phyloP scores from a whole-genome alignment of 1,140 invertebrate genomes.

The Sycophaga agraensis region DNA sequence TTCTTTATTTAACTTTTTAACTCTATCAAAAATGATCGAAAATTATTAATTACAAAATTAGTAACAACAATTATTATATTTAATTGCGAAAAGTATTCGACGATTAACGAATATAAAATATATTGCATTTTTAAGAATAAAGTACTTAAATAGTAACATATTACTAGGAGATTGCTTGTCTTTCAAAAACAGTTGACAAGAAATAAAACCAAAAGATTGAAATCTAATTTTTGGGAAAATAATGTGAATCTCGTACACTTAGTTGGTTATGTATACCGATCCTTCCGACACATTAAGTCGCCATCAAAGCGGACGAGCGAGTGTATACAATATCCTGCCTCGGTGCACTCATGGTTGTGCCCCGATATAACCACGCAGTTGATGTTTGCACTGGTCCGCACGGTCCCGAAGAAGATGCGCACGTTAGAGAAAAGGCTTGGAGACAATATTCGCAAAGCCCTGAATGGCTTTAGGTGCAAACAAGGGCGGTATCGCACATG shows the following conservation, averaged over 20 bases:
- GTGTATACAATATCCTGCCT: not conserved
- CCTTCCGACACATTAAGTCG: constrained; percentile 1
- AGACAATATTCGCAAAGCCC: not conserved
- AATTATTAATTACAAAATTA: too few species aligned
- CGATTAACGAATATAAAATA: too few species aligned
- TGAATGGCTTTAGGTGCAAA: constrained; percentile 1
- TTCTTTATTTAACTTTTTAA: too few species aligned
- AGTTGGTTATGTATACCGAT: too few species aligned
- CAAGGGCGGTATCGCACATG: too few species aligned
- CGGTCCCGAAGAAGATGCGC: not conserved
- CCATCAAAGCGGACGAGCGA: not conserved
- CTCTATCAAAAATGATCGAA: too few species aligned
- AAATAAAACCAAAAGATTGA: not conserved
- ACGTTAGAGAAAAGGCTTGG: not conserved
- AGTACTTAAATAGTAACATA: too few species aligned
- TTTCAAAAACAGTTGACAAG: too few species aligned
- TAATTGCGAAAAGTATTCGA: too few species aligned
- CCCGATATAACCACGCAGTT: not conserved
- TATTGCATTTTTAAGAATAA: too few species aligned
- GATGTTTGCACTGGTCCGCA: not conserved
- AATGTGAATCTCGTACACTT: not conserved
- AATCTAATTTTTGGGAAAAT: not conserved
- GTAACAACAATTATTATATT: too few species aligned
- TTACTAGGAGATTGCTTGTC: too few species aligned
- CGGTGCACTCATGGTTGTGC: not conserved